A percentile compares a stretch with the other conserved stretches of the same genome.
phyloP scores from a whole-genome alignment of 2,797 vertebrate genomes.

The Channa striata region DNA sequence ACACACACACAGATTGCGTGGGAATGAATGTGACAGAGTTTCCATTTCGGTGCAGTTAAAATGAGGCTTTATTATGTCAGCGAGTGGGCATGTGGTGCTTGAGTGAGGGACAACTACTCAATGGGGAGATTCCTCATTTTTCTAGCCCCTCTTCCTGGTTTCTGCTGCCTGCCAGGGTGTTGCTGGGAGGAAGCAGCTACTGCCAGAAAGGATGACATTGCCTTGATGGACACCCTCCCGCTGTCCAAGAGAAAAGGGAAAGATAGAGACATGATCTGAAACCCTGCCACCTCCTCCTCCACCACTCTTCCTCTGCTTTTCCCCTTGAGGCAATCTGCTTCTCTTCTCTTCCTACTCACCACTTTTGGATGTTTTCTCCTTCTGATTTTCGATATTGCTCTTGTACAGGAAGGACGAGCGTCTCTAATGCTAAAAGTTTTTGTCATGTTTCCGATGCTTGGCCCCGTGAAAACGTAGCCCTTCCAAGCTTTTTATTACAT shows the following conservation, averaged over 20 bases:
- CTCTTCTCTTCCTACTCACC: conserved; percentile 61
- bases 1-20: conserved; percentile 48
- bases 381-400: conserved; percentile 41
- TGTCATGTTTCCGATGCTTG: conserved; percentile 24
- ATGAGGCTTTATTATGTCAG: conserved; percentile 55
- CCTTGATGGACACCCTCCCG: conserved; percentile 62
- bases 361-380: conserved; percentile 50
- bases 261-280: conserved; percentile 70
- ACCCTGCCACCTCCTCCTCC: conserved; percentile 58
- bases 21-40: conserved; percentile 48
- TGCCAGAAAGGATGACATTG: conserved; percentile 64
- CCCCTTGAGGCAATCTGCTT: conserved; percentile 51
- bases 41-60: conserved; percentile 58
- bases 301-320: conserved; percentile 42
- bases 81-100: conserved; percentile 59
- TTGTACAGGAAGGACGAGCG: conserved; percentile 30
- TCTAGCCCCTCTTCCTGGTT: conserved; percentile 53
- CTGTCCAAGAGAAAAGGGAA: conserved; percentile 59
- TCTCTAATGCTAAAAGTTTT: conserved; percentile 41
- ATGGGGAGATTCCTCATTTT: conserved; percentile 60
- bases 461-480: conserved; percentile 32
- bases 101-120: conserved; percentile 58
- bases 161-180: conserved; percentile 47
- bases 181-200: conserved; percentile 66
- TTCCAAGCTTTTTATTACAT: conserved; percentile 17